phyloP scores from a whole-genome alignment of 2,797 vertebrate genomes.

The Anniella stebbinsi region DNA sequence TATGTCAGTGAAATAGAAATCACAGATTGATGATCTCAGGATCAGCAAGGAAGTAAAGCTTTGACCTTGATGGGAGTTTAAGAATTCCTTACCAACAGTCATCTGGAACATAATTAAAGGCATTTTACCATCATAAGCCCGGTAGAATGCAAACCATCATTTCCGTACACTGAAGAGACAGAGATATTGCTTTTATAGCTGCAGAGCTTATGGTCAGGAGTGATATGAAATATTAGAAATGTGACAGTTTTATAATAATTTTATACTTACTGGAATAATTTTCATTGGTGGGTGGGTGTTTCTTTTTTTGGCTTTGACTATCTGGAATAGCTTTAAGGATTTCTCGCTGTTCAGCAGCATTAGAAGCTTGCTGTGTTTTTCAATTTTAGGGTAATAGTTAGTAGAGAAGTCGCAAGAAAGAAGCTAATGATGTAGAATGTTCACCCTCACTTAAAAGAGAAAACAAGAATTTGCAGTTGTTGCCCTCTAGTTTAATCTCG shows the following conservation, averaged over 20 bases:
- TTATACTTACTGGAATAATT: conserved; percentile 78
- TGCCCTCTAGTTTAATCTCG: conserved; percentile 35
- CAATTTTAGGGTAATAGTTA: conserved; percentile 53
- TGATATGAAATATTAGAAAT: conserved; percentile 81
- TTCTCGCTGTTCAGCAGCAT: conserved; percentile 62
- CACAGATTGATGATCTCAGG: conserved; percentile 68
- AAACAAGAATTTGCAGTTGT: conserved; percentile 49
- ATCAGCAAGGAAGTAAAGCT: conserved; percentile 68
- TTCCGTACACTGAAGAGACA: conserved; percentile 67
- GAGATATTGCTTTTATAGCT: conserved; percentile 81
- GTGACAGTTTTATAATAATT: conserved; percentile 82
- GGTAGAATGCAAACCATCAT: conserved; percentile 75
- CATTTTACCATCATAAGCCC: conserved; percentile 76
- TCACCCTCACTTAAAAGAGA: conserved; percentile 48
- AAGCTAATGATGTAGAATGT: conserved; percentile 54
- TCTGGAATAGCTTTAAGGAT: conserved; percentile 69
- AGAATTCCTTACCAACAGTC: conserved; percentile 68
- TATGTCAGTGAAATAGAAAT: conserved; percentile 65
- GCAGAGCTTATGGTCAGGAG: conserved; percentile 80
- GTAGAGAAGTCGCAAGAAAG: conserved; percentile 55
- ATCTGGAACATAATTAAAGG: conserved; percentile 77
- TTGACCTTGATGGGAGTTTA: conserved; percentile 80
- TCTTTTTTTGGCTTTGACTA: conserved; percentile 73
- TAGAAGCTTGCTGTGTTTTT: conserved; percentile 56
- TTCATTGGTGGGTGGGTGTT: conserved; percentile 75